Percentiles rank a stretch among this genome's conserved stretches.
These are phyloP conservation scores for Halocynthia aurantium DNA, from an alignment of 23 tunicate species.

Conservation along the genomic window DNA sequence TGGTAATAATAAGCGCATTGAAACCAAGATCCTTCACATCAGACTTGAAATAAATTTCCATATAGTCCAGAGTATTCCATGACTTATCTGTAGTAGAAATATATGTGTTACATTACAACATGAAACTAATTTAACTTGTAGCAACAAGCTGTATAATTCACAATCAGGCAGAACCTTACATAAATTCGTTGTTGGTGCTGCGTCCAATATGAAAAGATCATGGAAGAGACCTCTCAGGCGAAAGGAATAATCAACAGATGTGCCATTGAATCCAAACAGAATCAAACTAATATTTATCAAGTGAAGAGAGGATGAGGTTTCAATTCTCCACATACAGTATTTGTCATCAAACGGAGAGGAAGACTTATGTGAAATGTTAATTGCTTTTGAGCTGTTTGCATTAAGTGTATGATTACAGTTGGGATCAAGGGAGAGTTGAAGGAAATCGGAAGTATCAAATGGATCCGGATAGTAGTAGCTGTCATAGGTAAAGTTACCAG, in stretches of 20 bases:
- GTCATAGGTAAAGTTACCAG: too few species aligned
- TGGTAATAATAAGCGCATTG: background rate
- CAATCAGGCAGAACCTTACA: background rate
- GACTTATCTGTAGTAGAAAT: background rate
- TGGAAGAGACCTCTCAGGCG: background rate
- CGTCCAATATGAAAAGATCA: conserved; percentile 8
- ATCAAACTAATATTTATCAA: too few species aligned
- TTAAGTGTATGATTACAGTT: too few species aligned
- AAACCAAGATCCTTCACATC: conserved; percentile 16
- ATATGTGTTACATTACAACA: background rate
- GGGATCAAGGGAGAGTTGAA: too few species aligned
- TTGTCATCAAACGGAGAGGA: too few species aligned
- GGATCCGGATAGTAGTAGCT: too few species aligned
- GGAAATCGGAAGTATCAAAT: too few species aligned
- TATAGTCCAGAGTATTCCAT: background rate
- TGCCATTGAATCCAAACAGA: background rate
- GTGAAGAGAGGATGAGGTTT: too few species aligned
- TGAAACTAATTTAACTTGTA: background rate
- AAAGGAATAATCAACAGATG: too few species aligned
- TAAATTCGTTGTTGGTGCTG: background rate
- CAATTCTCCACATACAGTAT: too few species aligned
- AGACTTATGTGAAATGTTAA: too few species aligned
- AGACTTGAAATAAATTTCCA: conserved; percentile 16
- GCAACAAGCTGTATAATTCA: background rate
- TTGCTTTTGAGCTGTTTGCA: too few species aligned